Evolutionary conservation across 2,113 vertebrate species (phyloP).

Genomic region (Varanus salvator): DNA sequence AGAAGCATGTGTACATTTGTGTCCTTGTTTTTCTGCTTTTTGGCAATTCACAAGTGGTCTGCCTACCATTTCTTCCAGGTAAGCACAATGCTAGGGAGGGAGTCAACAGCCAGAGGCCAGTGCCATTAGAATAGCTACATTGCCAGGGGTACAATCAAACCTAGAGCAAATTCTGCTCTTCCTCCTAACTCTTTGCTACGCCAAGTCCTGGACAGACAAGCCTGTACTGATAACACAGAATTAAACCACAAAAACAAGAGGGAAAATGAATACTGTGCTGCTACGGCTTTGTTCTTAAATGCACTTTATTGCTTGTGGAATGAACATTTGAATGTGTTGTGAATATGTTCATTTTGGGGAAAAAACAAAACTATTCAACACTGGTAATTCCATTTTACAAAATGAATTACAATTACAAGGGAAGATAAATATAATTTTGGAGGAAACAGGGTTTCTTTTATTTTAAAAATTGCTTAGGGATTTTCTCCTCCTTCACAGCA

Average conservation of each 20-base stretch:
- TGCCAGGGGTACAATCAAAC: too few relatives aligned
- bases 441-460: slow-evolving; percentile 23
- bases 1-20: too few relatives aligned
- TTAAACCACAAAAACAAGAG: slow-evolving; percentile 23
- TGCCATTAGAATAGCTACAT: too few relatives aligned
- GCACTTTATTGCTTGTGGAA: slow-evolving; percentile 53
- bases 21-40: too few relatives aligned
- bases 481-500: not conserved
- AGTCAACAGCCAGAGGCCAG: too few relatives aligned
- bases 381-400: not conserved
- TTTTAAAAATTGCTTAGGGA: not conserved
- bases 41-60: too few relatives aligned
- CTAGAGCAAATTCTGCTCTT: not conserved
- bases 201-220: not conserved
- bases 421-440: slow-evolving; percentile 16
- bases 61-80: too few relatives aligned
- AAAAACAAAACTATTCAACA: slow-evolving; percentile 32
- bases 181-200: too few relatives aligned
- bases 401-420: slow-evolving; percentile 27
- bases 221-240: slow-evolving; percentile 14
- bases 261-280: not conserved
- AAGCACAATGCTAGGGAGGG: too few relatives aligned
- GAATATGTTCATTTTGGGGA: slow-evolving; percentile 9
- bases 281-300: not conserved
- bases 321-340: slow-evolving; percentile 27